phyloP scores from a whole-genome alignment of 2,113 vertebrate species.

The Semnopithecus entellus region DNA sequence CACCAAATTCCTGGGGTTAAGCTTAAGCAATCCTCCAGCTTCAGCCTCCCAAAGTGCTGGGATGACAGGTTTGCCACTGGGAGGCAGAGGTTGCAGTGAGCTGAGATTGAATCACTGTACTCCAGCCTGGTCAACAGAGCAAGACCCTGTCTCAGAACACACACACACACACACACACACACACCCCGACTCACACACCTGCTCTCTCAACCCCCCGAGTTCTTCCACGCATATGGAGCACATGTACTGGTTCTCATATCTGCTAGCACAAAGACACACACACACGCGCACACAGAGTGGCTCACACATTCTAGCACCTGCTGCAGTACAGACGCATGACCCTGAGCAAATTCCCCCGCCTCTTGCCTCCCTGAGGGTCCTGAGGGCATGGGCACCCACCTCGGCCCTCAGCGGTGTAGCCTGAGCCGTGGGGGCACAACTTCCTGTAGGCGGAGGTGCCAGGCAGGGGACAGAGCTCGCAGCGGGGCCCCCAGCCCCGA shows the following conservation, averaged over 20 bases:
- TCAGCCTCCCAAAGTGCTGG: no score
- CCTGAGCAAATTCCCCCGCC: accelerated
- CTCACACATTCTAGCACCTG: background rate
- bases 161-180: background rate
- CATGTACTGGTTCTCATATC: no score
- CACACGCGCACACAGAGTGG: background rate
- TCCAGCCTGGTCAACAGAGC: background rate
- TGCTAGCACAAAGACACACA: background rate
- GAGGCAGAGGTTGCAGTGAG: background rate
- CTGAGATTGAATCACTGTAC: background rate
- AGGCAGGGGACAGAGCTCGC: conserved; percentile 94
- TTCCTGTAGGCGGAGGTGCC: conserved; percentile 93
- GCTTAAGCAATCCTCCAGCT: no score
- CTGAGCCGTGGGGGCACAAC: conserved; percentile 94
- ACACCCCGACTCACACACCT: background rate
- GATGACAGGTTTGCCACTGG: no score
- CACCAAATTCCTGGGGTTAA: no score
- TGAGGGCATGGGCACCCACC: conserved; percentile 83
- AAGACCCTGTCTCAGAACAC: no score
- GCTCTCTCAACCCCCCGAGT: background rate
- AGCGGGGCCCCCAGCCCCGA: conserved; percentile 93
- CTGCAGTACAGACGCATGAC: accelerated
- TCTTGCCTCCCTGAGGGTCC: background rate
- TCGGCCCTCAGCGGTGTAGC: conserved; percentile 92
- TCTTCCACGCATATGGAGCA: accelerated